Evolutionary conservation across 2,888 invertebrate genomes (phyloP).

Genomic region (Pemphredon lugubris): DNA sequence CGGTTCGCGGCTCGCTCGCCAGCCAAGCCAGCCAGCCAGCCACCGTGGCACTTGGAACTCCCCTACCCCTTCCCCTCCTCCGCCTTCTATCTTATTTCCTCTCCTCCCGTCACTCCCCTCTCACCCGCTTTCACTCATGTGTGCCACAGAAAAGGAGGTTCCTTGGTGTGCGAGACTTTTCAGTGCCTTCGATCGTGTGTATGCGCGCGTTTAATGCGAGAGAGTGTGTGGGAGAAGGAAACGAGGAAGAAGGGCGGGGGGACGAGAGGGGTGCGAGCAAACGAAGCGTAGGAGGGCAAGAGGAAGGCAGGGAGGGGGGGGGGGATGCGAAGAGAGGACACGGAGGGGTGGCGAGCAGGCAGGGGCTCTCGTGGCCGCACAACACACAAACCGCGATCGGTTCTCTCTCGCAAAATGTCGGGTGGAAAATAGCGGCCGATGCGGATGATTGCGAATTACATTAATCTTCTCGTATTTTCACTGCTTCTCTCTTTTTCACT

Average conservation of each 20-base stretch:
- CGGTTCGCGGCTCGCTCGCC: constrained; percentile 76
- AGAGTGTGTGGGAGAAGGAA: constrained; percentile 34
- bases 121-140: constrained; percentile 62
- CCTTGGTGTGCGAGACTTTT: constrained; percentile 26
- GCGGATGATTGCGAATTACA: constrained; percentile 39
- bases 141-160: constrained; percentile 63
- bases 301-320: constrained; percentile 15
- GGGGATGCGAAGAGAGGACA: no score
- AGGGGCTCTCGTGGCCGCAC: constrained; percentile 64
- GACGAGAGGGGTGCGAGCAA: constrained; percentile 33
- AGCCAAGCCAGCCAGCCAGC: constrained; percentile 70
- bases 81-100: constrained; percentile 41
- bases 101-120: constrained; percentile 65
- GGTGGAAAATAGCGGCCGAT: constrained; percentile 29
- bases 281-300: constrained; percentile 49
- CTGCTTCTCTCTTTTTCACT: constrained; percentile 34
- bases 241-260: constrained; percentile 13
- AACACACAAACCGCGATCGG: constrained; percentile 52
- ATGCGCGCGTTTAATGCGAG: constrained; percentile 33
- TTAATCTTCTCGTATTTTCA: constrained; percentile 36
- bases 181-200: constrained; percentile 48
- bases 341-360: no score
- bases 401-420: constrained; percentile 50
- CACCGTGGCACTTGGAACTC: constrained; percentile 77
- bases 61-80: constrained; percentile 56